Conservation (phyloP, 2,113 vertebrate genomes). For the Misgurnus mizolepis region DNA sequence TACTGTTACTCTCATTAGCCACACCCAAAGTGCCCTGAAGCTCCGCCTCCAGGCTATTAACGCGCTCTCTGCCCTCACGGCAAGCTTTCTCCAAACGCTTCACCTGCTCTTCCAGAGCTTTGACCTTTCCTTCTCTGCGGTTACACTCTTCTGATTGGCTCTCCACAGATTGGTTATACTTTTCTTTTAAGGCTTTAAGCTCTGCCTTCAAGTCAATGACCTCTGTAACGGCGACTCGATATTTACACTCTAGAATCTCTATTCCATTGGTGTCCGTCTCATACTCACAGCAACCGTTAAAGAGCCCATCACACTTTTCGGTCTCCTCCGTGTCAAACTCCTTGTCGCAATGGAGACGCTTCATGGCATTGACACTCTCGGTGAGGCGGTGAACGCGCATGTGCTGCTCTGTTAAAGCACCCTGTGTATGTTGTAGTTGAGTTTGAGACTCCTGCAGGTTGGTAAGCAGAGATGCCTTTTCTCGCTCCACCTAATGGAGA, state of each 20-base stretch:
- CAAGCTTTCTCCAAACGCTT: constrained; percentile 80
- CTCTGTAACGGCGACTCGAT: constrained; percentile 94
- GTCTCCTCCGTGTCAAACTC: constrained; percentile 82
- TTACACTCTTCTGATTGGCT: constrained; percentile 83
- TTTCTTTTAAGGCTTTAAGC: constrained; percentile 95
- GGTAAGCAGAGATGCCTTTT: constrained; percentile 88
- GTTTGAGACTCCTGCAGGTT: constrained; percentile 94
- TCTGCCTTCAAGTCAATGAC: constrained; percentile 97
- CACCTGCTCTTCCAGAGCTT: constrained; percentile 82
- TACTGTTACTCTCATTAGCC: constrained; percentile 86
- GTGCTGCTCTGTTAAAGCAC: constrained; percentile 90
- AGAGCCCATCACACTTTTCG: constrained; percentile 77
- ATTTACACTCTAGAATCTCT: constrained; percentile 95
- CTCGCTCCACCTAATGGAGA: constrained; percentile 86
- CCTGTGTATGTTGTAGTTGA: constrained; percentile 94
- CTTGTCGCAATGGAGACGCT: constrained; percentile 82
- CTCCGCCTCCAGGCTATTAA: constrained; percentile 85
- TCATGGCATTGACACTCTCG: constrained; percentile 83
- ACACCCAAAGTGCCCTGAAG: constrained; percentile 78
- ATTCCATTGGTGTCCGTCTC: constrained; percentile 87
- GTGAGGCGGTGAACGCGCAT: constrained; percentile 88
- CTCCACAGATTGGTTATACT: constrained; percentile 89
- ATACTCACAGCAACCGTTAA: constrained; percentile 76
- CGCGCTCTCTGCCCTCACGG: constrained; percentile 83
- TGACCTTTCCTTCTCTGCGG: constrained; percentile 82